phyloP scores from a whole-genome alignment of 2,113 vertebrate species.

The Thermophis baileyi region DNA sequence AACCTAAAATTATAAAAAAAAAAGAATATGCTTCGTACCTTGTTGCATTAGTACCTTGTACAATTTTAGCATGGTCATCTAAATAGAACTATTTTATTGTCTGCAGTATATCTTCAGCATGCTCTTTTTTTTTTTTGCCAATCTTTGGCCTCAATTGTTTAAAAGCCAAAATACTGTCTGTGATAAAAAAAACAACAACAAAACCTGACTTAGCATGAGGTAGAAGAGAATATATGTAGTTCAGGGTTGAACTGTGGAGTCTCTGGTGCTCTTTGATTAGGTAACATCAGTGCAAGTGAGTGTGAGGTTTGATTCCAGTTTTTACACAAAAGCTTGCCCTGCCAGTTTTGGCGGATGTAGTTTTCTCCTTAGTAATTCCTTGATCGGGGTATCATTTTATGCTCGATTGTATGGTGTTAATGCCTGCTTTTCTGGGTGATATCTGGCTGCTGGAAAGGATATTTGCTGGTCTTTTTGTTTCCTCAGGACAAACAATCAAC shows the following conservation, averaged over 20 bases:
- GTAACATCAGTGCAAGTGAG: not conserved
- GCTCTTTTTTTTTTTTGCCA: not conserved
- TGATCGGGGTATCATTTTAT: not conserved
- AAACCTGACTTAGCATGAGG: not conserved
- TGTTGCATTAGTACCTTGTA: not conserved
- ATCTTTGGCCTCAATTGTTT: not conserved
- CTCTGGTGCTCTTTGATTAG: not conserved
- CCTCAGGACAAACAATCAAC: not conserved
- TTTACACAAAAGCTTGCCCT: not conserved
- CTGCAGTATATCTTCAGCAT: not conserved
- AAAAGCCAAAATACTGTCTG: not conserved
- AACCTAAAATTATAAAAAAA: not conserved
- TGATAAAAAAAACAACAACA: too few species aligned
- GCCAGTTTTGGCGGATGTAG: not conserved
- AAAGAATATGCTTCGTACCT: not conserved
- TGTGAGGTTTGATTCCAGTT: not conserved
- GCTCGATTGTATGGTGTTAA: not conserved
- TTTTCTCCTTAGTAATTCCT: not conserved
- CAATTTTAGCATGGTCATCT: not conserved
- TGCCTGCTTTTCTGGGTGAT: not conserved
- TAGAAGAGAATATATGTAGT: not conserved
- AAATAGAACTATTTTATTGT: constrained; percentile 20
- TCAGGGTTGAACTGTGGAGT: not conserved
- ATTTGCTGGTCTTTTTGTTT: not conserved
- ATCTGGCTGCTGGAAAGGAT: not conserved